Evolutionary conservation across 1,140 invertebrate species (phyloP).

Genomic region (Drusus annulatus): DNA sequence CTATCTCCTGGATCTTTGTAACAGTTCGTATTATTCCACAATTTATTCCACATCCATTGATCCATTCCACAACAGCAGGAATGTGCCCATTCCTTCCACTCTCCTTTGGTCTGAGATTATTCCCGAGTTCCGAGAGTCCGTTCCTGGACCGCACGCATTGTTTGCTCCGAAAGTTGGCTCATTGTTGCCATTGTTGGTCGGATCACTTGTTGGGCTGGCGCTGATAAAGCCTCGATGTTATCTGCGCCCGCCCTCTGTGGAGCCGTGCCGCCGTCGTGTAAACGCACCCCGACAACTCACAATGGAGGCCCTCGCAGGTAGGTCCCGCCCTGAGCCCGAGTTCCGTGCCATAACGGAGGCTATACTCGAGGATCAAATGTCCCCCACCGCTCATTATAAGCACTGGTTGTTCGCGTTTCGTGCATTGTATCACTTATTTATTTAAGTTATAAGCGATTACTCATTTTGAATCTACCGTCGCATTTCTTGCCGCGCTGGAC

Average conservation of each 20-base stretch:
- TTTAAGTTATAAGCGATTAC: too few relatives aligned
- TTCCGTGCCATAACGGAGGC: too few relatives aligned
- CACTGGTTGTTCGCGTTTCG: slow-evolving; percentile 1
- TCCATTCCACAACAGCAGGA: too few relatives aligned
- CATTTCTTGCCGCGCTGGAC: too few relatives aligned
- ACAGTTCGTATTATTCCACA: too few relatives aligned
- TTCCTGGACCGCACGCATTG: slow-evolving; percentile 23
- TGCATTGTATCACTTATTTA: too few relatives aligned
- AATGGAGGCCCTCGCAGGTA: slow-evolving; percentile 8
- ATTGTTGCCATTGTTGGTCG: slow-evolving; percentile 6
- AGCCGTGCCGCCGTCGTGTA: slow-evolving; percentile 33
- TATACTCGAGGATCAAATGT: slow-evolving; percentile 9
- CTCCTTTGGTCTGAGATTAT: too few relatives aligned
- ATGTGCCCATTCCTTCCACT: too few relatives aligned
- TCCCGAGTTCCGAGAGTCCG: background rate
- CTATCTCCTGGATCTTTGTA: too few relatives aligned
- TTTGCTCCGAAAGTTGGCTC: slow-evolving; percentile 41
- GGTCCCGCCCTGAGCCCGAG: slow-evolving; percentile 1
- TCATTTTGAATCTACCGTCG: too few relatives aligned
- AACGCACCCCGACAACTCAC: slow-evolving; percentile 32
- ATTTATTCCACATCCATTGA: too few relatives aligned
- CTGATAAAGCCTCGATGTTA: slow-evolving; percentile 40
- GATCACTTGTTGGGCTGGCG: slow-evolving; percentile 8
- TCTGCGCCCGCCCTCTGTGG: slow-evolving; percentile 32
- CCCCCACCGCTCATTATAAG: slow-evolving; percentile 23